phyloP scores from a whole-genome alignment of 2,113 vertebrate species.

The Nesogale talazaci region DNA sequence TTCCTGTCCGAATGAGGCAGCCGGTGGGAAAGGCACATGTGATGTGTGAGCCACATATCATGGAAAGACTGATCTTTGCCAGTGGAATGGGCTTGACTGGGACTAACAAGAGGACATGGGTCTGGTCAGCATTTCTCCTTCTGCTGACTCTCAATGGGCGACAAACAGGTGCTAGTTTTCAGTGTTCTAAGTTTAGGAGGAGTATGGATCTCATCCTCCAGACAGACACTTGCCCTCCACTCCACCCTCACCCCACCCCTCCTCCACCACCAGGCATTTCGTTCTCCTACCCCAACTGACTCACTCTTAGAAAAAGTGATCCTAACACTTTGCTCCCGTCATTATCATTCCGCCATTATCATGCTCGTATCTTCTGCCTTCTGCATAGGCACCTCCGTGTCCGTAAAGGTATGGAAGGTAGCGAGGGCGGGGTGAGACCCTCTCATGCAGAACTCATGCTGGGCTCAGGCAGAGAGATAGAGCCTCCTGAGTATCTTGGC shows the following conservation, averaged over 20 bases:
- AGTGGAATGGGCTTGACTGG: not conserved
- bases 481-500: not conserved
- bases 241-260: no score
- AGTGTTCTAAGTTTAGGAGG: not conserved
- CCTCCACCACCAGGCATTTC: not conserved
- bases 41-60: not conserved
- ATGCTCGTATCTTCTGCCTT: not conserved
- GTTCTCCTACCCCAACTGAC: not conserved
- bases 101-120: not conserved
- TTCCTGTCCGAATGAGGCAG: not conserved
- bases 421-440: not conserved
- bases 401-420: not conserved
- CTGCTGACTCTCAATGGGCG: not conserved
- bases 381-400: not conserved
- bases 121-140: not conserved
- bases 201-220: not conserved
- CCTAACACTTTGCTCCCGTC: not conserved
- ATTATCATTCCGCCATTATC: not conserved
- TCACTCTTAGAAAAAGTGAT: not conserved
- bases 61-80: constrained; percentile 47
- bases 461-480: not conserved
- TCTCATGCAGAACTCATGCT: not conserved
- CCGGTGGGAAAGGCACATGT: not conserved
- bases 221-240: not conserved
- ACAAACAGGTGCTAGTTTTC: not conserved